Percentiles rank a stretch among this genome's conserved stretches.
phyloP scores from a whole-genome alignment of 1,140 invertebrate genomes.

The Leucophenga varia region DNA sequence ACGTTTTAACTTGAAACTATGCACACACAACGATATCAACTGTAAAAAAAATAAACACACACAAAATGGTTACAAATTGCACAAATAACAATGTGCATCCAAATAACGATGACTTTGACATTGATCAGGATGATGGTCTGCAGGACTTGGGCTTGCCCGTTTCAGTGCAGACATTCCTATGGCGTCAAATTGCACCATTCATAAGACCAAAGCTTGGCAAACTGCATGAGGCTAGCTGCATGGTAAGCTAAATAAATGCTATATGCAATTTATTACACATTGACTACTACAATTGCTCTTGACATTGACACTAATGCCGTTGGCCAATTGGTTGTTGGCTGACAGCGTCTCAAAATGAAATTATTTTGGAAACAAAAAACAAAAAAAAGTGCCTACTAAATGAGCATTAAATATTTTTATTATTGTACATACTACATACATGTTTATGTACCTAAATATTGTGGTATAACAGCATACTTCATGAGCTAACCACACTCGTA shows the following conservation, averaged over 20 bases:
- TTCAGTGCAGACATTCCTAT: conserved; percentile 95
- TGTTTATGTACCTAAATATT: too few relatives aligned
- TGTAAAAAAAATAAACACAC: conserved; percentile 37
- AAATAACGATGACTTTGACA: conserved; percentile 55
- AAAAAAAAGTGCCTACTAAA: too few relatives aligned
- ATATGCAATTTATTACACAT: too few relatives aligned
- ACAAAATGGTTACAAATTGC: conserved; percentile 55
- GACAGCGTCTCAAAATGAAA: too few relatives aligned
- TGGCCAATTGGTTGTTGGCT: too few relatives aligned
- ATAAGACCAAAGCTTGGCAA: conserved; percentile 91
- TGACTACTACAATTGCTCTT: too few relatives aligned
- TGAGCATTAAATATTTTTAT: too few relatives aligned
- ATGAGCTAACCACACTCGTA: too few relatives aligned
- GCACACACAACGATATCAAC: neutral
- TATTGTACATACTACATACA: too few relatives aligned
- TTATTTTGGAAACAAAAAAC: too few relatives aligned
- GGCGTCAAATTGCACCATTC: conserved; percentile 95
- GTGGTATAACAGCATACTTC: too few relatives aligned
- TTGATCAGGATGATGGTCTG: conserved; percentile 61
- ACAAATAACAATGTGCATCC: conserved; percentile 22
- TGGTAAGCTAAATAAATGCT: conserved; percentile 68
- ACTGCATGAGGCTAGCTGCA: conserved; percentile 93
- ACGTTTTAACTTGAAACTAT: neutral
- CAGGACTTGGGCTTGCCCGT: conserved; percentile 85
- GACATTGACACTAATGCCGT: too few relatives aligned